These are phyloP conservation scores for Chiroxiphia lanceolata DNA, from an alignment of 2,797 vertebrate genomes.

Conservation along the genomic window DNA sequence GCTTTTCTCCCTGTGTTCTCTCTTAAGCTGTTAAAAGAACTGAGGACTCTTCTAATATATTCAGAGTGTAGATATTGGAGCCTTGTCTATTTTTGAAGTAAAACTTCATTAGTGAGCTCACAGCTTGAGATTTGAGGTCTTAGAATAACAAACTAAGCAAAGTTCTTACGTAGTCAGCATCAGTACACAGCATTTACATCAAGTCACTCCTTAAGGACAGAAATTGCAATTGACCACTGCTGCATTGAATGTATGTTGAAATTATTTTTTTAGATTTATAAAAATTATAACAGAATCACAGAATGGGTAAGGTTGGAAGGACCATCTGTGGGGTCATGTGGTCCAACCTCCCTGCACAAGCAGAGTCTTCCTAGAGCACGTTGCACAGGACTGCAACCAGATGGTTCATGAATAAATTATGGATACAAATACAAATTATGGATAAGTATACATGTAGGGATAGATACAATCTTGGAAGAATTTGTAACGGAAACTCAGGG, in stretches of 20 bases:
- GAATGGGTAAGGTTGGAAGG: not conserved
- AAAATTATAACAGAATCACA: not conserved
- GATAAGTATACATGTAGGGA: not conserved
- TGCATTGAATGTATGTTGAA: not conserved
- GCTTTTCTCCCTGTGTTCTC: not conserved
- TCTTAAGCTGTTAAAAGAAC: not conserved
- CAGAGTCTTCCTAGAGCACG: not conserved
- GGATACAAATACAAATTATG: not conserved
- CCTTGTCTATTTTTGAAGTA: not conserved
- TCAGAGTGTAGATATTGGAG: not conserved
- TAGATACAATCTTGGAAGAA: no score
- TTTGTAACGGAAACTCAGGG: no score
- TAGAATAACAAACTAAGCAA: not conserved
- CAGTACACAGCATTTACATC: not conserved
- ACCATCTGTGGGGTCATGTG: not conserved
- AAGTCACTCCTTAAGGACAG: not conserved
- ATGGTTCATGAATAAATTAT: not conserved
- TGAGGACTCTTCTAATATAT: not conserved
- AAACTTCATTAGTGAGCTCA: not conserved
- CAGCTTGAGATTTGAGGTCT: not conserved
- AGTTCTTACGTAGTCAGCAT: not conserved
- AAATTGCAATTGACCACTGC: not conserved
- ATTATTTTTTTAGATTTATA: not conserved
- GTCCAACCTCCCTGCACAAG: not conserved
- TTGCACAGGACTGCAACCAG: not conserved